Evolutionary conservation across 2,888 invertebrate species (phyloP), one percentile per base, ranked within the genome.

Genomic region (Coleophora flavipennella): DNA sequence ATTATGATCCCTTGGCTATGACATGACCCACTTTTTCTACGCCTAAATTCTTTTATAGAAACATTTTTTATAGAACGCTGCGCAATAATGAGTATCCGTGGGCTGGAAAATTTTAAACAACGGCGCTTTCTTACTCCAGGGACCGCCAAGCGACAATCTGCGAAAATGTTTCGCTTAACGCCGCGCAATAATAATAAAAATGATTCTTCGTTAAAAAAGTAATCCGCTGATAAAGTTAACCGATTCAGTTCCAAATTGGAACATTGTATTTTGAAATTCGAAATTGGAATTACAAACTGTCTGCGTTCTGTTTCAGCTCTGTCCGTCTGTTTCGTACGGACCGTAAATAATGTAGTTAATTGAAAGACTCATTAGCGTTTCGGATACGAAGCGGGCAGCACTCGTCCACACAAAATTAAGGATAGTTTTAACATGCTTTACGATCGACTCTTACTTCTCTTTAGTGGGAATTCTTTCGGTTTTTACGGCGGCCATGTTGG

Each of bases 301-400:
- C 46, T 50, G 49, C 56, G 53, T 62, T 62, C 55, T 44, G 54
- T 59, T 56, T 51, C 44, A 48, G 46, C 55, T 55, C 43, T 50
- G 47, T 47, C 55, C 58, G 62, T 58, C 51, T 55, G 52, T n/a
- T n/a, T n/a, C n/a, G n/a, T n/a, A n/a, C n/a, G n/a, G n/a, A 44
- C 58, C 51, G 54, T 59, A 66, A 51, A 66, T 61, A 62, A 56
- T 54, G 45, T 55, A 48, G 66, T 67, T 73, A 76, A 76, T 75
- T 74, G 67, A 62, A 60, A 60, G 53, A 60, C 69, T 76, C 74
- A 75, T 76, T 77, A 76, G 71, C 54, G 52, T 56, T 49, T 56
- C 54, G 52, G 56, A 48, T 20, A 20, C 20, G 20, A 20, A 20
- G 20, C 20, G 20, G 6, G 20, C 20, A 6, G 20, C 20, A 20